Conservation (phyloP, 2,113 vertebrate species). For the Vireo altiloquus region DNA sequence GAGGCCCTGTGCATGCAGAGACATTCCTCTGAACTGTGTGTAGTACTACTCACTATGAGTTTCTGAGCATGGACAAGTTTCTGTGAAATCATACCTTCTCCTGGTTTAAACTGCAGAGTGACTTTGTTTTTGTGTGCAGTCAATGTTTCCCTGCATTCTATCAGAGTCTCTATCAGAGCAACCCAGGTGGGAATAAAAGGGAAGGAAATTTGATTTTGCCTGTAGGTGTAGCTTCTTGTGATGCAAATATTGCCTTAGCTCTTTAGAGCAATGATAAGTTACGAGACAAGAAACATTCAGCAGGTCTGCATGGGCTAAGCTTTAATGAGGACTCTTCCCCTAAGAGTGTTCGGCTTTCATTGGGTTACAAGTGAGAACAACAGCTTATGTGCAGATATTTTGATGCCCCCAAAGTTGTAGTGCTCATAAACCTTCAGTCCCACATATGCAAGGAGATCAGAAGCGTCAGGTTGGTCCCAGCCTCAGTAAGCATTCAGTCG, state of each 20-base stretch:
- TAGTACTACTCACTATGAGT: background rate
- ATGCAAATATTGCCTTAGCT: background rate
- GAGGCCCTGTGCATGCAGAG: background rate
- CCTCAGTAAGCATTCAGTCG: accelerated
- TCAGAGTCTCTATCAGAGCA: background rate
- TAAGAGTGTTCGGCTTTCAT: background rate
- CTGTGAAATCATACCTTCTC: background rate
- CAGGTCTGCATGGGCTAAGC: background rate
- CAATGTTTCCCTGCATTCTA: background rate
- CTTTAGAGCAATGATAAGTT: background rate
- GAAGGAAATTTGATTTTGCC: background rate
- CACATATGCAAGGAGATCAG: background rate
- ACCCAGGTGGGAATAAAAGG: background rate
- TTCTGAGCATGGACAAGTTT: background rate
- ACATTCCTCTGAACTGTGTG: background rate
- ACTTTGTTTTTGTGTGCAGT: background rate
- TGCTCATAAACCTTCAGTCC: background rate
- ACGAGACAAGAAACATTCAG: background rate
- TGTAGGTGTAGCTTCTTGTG: background rate
- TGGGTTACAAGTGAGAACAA: background rate
- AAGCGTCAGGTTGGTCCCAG: background rate
- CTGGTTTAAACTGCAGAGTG: background rate
- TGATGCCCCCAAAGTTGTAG: background rate
- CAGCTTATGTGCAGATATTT: background rate
- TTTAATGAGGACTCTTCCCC: background rate